phyloP scores from a whole-genome alignment of 2,888 invertebrate species.

The Leucoptera coffeella region DNA sequence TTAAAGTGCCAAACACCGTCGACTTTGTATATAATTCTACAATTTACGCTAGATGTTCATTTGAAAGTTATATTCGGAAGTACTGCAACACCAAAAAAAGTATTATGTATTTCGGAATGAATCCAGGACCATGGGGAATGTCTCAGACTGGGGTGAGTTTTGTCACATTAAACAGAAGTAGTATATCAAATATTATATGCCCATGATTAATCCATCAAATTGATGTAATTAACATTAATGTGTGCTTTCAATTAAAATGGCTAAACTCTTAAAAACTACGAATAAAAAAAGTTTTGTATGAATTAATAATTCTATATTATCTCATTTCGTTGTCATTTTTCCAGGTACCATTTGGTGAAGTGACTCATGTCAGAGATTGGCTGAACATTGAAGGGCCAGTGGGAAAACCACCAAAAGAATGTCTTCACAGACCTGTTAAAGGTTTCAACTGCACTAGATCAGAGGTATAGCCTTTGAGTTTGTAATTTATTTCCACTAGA shows the following conservation, averaged over 20 bases:
- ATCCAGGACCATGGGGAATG: slow-evolving; percentile 97
- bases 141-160: slow-evolving; percentile 80
- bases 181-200: too few species aligned
- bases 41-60: slow-evolving; percentile 74
- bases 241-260: too few species aligned
- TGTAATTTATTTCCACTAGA: too few species aligned
- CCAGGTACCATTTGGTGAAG: slow-evolving; percentile 87
- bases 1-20: slow-evolving; percentile 49
- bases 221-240: too few species aligned
- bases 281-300: too few species aligned
- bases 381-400: slow-evolving; percentile 66
- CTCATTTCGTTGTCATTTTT: too few species aligned
- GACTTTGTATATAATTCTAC: slow-evolving; percentile 78
- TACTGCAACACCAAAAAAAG: slow-evolving; percentile 62
- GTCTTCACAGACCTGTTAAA: slow-evolving; percentile 60
- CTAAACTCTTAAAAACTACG: too few species aligned
- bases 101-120: slow-evolving; percentile 87
- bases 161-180: too few species aligned
- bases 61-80: slow-evolving; percentile 67
- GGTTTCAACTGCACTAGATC: slow-evolving; percentile 59
- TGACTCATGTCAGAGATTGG: slow-evolving; percentile 70
- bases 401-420: slow-evolving; percentile 60
- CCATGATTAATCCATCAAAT: too few species aligned
- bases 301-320: too few species aligned
- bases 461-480: slow-evolving; percentile 28